A percentile compares a stretch with the other conserved stretches of the same genome.
phyloP scores from a whole-genome alignment of 2,888 invertebrate genomes.

The Agonum fuliginosum region DNA sequence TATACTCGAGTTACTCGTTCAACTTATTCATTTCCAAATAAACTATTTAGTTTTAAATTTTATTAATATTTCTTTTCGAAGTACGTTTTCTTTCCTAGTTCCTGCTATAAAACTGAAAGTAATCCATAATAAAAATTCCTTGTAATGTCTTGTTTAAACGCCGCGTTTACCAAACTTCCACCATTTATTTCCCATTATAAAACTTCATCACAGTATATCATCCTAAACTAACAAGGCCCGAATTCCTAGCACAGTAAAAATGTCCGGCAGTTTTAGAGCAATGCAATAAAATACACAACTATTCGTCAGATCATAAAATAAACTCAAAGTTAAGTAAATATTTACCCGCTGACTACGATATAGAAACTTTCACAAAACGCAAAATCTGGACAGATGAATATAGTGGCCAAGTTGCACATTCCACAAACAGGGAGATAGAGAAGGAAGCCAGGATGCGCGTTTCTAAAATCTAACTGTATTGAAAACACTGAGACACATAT shows the following conservation, averaged over 20 bases:
- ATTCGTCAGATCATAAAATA: constrained; percentile 51
- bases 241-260: constrained; percentile 36
- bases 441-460: neutral
- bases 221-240: constrained; percentile 34
- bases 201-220: constrained; percentile 28
- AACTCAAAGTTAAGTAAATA: constrained; percentile 41
- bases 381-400: constrained; percentile 30
- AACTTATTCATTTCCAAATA: no score
- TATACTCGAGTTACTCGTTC: no score
- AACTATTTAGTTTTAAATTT: no score
- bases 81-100: no score
- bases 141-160: constrained; percentile 19
- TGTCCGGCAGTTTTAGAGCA: constrained; percentile 38
- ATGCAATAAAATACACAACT: constrained; percentile 50
- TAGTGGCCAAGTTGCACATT: constrained; percentile 5
- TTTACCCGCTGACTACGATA: constrained; percentile 25
- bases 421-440: no score
- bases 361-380: constrained; percentile 39
- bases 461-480: neutral
- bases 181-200: constrained; percentile 23
- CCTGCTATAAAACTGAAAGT: no score
- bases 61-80: no score
- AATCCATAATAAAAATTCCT: constrained; percentile 20
- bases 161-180: constrained; percentile 13
- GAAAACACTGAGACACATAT: no score